These are phyloP conservation scores for Molossus alvarezi DNA, from an alignment of 2,797 vertebrate genomes.

Conservation along the genomic window DNA sequence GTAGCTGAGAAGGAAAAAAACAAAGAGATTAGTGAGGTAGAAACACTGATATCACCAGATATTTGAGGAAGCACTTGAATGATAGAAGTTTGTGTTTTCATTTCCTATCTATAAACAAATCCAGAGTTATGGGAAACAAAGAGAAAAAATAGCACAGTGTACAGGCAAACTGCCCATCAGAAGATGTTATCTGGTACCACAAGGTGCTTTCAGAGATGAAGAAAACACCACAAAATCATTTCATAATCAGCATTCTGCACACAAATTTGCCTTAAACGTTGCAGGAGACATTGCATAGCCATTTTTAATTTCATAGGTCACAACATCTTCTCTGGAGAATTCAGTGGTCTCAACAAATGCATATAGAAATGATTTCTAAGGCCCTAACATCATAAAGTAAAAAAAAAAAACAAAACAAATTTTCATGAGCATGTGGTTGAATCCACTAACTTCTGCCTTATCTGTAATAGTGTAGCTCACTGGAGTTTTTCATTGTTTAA, in stretches of 20 bases:
- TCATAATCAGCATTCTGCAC: conserved; percentile 66
- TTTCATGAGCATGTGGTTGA: not conserved
- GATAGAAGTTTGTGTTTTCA: conserved; percentile 83
- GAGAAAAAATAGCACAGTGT: conserved; percentile 77
- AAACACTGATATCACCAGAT: conserved; percentile 72
- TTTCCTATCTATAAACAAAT: conserved; percentile 79
- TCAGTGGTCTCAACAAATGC: not conserved
- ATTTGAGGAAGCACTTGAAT: conserved; percentile 77
- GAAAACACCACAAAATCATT: conserved; percentile 78
- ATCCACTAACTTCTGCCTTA: conserved; percentile 57
- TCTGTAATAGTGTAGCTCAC: conserved; percentile 35
- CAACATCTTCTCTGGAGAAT: conserved; percentile 63
- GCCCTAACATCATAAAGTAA: not conserved
- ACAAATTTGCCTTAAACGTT: conserved; percentile 75
- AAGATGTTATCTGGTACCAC: conserved; percentile 78
- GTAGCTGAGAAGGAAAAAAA: conserved; percentile 54
- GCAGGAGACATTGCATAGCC: conserved; percentile 59
- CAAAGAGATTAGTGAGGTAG: conserved; percentile 47
- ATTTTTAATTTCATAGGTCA: conserved; percentile 81
- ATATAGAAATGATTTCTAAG: conserved; percentile 67
- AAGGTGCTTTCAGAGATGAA: conserved; percentile 72
- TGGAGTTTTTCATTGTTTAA: conserved; percentile 68
- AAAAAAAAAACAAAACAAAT: conserved; percentile 40
- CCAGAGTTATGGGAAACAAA: conserved; percentile 79
- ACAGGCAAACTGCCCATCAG: conserved; percentile 79